Base-by-base conservation (phyloP, 2,797 vertebrate genomes). In the Molossus alvarezi region DNA sequence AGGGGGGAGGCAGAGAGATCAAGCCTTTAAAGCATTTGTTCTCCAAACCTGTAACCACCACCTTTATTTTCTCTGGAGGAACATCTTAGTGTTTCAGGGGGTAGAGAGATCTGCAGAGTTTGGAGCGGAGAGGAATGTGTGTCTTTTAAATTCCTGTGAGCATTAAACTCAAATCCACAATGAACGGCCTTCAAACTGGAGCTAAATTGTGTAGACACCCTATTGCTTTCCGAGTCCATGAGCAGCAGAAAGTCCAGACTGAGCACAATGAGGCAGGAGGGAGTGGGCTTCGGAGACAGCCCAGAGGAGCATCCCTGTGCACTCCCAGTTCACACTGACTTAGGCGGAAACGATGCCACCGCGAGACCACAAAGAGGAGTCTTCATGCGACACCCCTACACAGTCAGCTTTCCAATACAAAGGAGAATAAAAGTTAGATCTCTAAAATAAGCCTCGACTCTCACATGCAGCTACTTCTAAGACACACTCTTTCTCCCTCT, bases 281-380 rank as follows among this genome's bases (percentile, higher is more conserved):
- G 92, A 96, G 96, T 92, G 82, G 96, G 94, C 92, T 95, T 97
- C 81, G 91, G 93, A 93, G 96, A 95, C 87, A 92, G 94, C 94
- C 92, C 90, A 75, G 41, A 55, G 67, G 57, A 88, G 93, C 96
- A 51, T 97, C 97, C 97, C 97, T 96, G 95, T 95, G 87, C 95
- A 97, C 95, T 97, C 93, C 91, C 88, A 88, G 97, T 96, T 97
- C 85, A 10, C 86, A n/a, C 89, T 17, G 60, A 93, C 93, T 96
- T 73, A 71, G 13, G 2, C 95, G 88, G 96, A 88, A 89, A 97
- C 4, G 0, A 94, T 85, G 92, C 87, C 95, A 96, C 96, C 91
- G 55, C 95, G 95, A 98, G 93, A 67, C 45, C 76, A 76, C 69
- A 89, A 97, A 95, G 88, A 95, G 77, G 62, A 92, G 33, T 94